phyloP scores from a whole-genome alignment of 1,140 invertebrate genomes.

The Brachionus calyciflorus region DNA sequence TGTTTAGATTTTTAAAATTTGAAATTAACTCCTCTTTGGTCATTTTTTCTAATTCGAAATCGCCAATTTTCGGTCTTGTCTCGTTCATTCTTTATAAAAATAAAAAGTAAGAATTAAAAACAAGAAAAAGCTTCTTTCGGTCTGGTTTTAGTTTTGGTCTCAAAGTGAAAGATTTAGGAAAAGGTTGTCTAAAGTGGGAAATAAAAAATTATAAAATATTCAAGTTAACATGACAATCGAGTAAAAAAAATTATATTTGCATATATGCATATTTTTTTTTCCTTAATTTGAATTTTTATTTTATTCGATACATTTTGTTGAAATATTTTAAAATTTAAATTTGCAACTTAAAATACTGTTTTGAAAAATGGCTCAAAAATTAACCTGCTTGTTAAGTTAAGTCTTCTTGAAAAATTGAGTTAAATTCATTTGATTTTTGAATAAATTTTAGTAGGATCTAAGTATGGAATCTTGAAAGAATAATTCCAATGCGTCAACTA shows the following conservation, averaged over 20 bases:
- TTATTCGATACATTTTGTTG: constrained; percentile 2
- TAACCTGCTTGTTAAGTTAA: background rate
- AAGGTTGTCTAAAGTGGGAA: too few relatives aligned
- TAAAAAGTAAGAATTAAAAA: background rate
- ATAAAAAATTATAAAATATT: background rate
- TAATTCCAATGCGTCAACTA: too few relatives aligned
- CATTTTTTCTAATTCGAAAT: constrained; percentile 35
- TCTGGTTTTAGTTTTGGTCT: background rate
- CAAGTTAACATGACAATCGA: constrained; percentile 21
- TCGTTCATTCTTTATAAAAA: background rate
- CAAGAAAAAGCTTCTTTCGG: background rate
- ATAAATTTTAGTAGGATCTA: too few relatives aligned
- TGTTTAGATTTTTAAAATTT: background rate
- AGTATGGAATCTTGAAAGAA: too few relatives aligned
- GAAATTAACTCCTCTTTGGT: constrained; percentile 6
- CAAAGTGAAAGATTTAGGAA: too few relatives aligned
- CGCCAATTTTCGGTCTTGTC: background rate
- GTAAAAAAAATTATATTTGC: background rate
- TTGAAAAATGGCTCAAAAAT: background rate
- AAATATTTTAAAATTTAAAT: background rate
- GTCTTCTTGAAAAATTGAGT: background rate
- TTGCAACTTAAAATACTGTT: background rate
- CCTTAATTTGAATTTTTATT: too few relatives aligned
- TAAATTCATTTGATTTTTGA: background rate
- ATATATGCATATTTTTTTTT: too few relatives aligned